Conservation (phyloP, 2,797 vertebrate species). For the Muscicapa comitata region DNA sequence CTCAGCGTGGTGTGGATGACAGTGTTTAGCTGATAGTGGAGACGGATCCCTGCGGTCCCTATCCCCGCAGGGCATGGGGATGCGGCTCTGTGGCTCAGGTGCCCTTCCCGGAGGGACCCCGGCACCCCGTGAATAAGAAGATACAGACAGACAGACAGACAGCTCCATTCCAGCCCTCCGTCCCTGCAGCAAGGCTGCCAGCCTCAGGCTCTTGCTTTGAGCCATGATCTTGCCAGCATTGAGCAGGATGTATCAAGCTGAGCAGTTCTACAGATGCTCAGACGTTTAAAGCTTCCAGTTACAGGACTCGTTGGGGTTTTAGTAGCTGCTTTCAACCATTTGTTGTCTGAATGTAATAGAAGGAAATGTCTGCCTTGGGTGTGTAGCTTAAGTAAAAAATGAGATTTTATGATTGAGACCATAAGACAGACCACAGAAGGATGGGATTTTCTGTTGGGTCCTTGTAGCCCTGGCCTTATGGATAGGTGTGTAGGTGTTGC, state of each 20-base stretch:
- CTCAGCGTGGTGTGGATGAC: neutral
- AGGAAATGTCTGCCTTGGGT: neutral
- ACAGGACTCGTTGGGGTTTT: neutral
- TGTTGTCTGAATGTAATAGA: neutral
- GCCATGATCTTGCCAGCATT: fast-evolving
- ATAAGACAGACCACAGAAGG: neutral
- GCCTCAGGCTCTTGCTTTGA: neutral
- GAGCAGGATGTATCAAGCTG: neutral
- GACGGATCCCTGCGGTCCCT: neutral
- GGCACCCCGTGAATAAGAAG: fast-evolving
- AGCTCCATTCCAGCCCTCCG: neutral
- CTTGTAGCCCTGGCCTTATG: neutral
- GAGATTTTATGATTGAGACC: fast-evolving
- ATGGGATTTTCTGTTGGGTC: neutral
- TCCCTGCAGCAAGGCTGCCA: neutral
- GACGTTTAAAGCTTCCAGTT: neutral
- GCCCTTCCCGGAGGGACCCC: neutral
- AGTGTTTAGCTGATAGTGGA: no score
- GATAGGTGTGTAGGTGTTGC: neutral
- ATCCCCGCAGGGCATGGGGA: no score
- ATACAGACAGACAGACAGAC: no score
- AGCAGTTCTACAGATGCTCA: neutral
- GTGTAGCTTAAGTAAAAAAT: neutral
- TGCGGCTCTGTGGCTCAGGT: neutral
- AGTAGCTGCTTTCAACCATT: neutral